Evolutionary conservation across 2,113 vertebrate species (phyloP).

Genomic region (Scophthalmus maximus): DNA sequence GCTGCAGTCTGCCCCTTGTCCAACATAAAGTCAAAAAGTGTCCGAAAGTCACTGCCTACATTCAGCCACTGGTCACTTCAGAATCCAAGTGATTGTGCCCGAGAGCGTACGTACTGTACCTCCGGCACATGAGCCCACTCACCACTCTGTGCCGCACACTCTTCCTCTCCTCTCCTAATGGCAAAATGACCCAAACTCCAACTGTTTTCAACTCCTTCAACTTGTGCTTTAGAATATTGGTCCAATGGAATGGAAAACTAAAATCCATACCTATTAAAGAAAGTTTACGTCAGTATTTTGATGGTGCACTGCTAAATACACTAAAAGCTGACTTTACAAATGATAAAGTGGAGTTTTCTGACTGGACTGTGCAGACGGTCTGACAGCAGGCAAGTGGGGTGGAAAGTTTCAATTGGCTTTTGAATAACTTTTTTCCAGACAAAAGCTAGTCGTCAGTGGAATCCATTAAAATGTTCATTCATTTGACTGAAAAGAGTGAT

Average conservation of each 20-base stretch:
- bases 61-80: slow-evolving; percentile 1
- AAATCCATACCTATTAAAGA: background rate
- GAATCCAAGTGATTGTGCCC: background rate
- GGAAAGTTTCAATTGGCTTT: background rate
- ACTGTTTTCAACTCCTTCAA: background rate
- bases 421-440: background rate
- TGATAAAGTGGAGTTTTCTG: background rate
- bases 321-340: background rate
- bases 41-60: slow-evolving; percentile 19
- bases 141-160: background rate
- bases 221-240: background rate
- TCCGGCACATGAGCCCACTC: slow-evolving; percentile 5
- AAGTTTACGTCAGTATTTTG: background rate
- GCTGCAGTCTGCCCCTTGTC: slow-evolving; percentile 8
- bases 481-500: too few relatives aligned
- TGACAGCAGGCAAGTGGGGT: background rate
- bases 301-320: background rate
- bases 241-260: background rate
- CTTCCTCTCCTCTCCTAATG: background rate
- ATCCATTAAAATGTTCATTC: too few relatives aligned
- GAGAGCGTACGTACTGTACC: background rate
- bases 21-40: slow-evolving; percentile 33
- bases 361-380: background rate
- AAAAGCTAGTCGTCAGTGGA: too few relatives aligned
- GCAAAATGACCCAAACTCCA: background rate